Evolutionary conservation across 2,113 vertebrate species (phyloP), one percentile per base, ranked within the genome.

Genomic region (Notarius lentiginosus): DNA sequence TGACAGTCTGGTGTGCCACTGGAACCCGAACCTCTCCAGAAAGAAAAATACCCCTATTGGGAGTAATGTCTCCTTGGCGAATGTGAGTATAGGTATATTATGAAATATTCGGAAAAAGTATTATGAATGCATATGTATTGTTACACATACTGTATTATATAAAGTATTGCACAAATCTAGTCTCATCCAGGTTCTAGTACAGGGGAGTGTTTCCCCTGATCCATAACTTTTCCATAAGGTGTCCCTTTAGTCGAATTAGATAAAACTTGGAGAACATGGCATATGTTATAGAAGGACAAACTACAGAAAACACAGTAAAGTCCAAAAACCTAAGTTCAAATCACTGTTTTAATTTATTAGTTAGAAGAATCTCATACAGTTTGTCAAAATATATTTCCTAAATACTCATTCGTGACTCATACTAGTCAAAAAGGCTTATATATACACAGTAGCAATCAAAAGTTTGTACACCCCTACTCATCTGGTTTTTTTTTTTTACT

Each of bases 1-100:
- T 0, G 96, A 97, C 95, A 98, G 96, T 84, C 93, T 98, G 90
- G 97, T 98, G 58, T 98, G 97, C 14, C 96, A 97, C 93, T 97
- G 96, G 96, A 96, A 96, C 15, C 96, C 97, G 0, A 93, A 86
- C 70, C 91, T 91, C 72, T 91, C 95, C 82, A 93, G 87, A 73
- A 96, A 95, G 83, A 97, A 95, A 88, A 96, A 93, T 84, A 79
- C 83, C 0, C 91, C 85, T 47, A 91, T 84, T 0, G 91, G 90
- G 55, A 95, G 94, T 81, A 85, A 90, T 49, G 85, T 82, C 24
- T 96, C 94, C 0, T 85, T 91, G 77, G 95, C 86, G 15, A 94
- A 95, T 11, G 96, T 97, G 90, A 94, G 93, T 90, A 56, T 24
- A 75, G 60, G 6, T 89, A 49, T 66, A 12, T 60, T 10, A 27